Conservation (phyloP, 2,797 vertebrate genomes). For the Dallia pectoralis region DNA sequence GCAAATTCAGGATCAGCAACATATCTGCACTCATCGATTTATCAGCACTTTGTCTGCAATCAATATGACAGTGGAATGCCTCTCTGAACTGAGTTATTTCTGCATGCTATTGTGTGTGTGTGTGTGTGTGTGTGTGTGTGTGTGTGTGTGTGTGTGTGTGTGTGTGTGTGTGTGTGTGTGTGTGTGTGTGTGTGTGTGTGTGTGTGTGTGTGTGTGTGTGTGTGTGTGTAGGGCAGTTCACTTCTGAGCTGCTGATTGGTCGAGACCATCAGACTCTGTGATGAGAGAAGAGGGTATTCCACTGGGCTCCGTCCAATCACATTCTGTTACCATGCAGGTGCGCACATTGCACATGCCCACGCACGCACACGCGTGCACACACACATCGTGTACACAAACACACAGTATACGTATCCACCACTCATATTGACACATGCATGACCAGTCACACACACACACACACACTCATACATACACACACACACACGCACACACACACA, state of each 20-base stretch:
- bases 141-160: constrained; percentile 15
- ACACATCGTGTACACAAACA: constrained; percentile 9
- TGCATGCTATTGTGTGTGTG: not conserved
- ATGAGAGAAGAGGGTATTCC: constrained; percentile 55
- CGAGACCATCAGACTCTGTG: constrained; percentile 40
- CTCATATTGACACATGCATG: not conserved
- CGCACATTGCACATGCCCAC: constrained; percentile 23
- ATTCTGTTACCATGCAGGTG: constrained; percentile 67
- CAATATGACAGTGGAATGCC: not conserved
- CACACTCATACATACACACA: not conserved
- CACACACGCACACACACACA: not conserved
- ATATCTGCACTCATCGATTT: not conserved
- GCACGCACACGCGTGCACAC: constrained; percentile 5
- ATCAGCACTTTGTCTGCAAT: not conserved
- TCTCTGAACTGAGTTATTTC: not conserved
- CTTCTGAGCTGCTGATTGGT: constrained; percentile 58
- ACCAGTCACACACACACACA: not conserved
- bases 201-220: not conserved
- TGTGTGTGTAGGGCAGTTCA: constrained; percentile 20
- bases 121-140: too few species aligned
- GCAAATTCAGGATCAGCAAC: not conserved
- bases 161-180: constrained; percentile 6
- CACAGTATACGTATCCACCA: not conserved
- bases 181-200: not conserved
- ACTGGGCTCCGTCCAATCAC: constrained; percentile 58